Percentiles rank a stretch among this genome's conserved stretches.
Evolutionary conservation across 2,797 vertebrate genomes (phyloP).

Genomic region (Sardinella longiceps): DNA sequence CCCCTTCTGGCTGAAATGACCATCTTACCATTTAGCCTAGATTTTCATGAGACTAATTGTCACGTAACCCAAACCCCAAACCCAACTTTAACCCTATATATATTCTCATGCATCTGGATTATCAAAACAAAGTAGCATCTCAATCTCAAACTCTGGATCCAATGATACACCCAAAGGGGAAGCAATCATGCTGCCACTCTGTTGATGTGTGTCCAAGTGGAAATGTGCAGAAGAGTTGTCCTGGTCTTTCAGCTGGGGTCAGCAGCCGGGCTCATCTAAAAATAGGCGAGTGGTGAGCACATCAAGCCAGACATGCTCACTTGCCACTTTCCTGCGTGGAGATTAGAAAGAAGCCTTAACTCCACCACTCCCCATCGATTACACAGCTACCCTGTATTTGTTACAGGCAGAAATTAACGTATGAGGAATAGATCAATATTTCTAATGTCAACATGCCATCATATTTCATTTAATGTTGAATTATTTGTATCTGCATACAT

Average conservation of each 20-base stretch:
- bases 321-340: constrained; percentile 53
- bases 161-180: background rate
- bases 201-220: constrained; percentile 5
- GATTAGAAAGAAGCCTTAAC: constrained; percentile 38
- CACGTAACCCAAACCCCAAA: background rate
- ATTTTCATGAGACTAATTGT: background rate
- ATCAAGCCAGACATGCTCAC: constrained; percentile 50
- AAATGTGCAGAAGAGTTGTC: constrained; percentile 48
- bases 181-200: background rate
- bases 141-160: background rate
- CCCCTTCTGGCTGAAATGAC: background rate
- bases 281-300: constrained; percentile 44
- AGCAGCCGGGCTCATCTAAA: constrained; percentile 46
- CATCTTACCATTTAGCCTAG: background rate
- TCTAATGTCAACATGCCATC: background rate
- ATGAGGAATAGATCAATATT: constrained; percentile 1
- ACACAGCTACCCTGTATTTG: background rate
- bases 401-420: background rate
- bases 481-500: background rate
- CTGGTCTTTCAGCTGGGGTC: constrained; percentile 36
- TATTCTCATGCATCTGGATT: background rate
- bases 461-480: background rate
- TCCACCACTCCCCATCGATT: background rate
- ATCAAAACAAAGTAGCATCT: background rate
- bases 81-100: background rate